Conservation (phyloP, 2,888 invertebrate species). For the Patella depressa region DNA sequence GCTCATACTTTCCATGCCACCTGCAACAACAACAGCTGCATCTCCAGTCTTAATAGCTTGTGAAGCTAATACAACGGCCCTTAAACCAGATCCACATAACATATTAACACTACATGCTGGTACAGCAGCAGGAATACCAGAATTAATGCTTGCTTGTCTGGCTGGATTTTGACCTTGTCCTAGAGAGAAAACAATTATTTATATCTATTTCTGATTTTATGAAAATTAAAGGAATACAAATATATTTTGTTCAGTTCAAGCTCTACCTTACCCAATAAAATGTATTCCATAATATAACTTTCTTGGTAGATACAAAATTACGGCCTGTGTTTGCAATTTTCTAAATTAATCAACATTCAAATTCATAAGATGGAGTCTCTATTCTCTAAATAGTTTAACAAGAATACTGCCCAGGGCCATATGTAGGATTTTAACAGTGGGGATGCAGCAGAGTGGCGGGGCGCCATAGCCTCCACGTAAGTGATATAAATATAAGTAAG, state of each 20-base stretch:
- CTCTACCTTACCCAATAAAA: background rate
- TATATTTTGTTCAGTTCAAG: background rate
- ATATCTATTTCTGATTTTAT: background rate
- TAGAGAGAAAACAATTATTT: slow-evolving; percentile 48
- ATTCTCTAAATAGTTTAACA: too few species aligned
- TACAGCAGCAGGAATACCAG: slow-evolving; percentile 79
- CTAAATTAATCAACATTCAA: too few species aligned
- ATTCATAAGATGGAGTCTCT: too few species aligned
- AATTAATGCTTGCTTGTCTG: slow-evolving; percentile 82
- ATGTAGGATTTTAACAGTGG: too few species aligned
- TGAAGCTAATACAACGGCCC: slow-evolving; percentile 77
- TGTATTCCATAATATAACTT: background rate
- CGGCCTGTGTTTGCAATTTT: too few species aligned
- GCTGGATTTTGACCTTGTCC: slow-evolving; percentile 88
- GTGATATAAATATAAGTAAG: too few species aligned
- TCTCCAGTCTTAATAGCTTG: slow-evolving; percentile 80
- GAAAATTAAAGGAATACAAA: background rate
- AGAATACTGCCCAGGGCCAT: too few species aligned
- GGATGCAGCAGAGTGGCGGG: too few species aligned
- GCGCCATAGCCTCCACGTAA: too few species aligned
- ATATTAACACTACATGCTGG: slow-evolving; percentile 83
- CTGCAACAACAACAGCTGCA: slow-evolving; percentile 80
- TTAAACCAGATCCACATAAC: slow-evolving; percentile 87
- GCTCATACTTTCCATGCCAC: slow-evolving; percentile 89
- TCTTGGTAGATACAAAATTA: too few species aligned